These are phyloP conservation scores for Danaus chrysippus DNA, from an alignment of 2,888 invertebrate species.

Conservation along the genomic window DNA sequence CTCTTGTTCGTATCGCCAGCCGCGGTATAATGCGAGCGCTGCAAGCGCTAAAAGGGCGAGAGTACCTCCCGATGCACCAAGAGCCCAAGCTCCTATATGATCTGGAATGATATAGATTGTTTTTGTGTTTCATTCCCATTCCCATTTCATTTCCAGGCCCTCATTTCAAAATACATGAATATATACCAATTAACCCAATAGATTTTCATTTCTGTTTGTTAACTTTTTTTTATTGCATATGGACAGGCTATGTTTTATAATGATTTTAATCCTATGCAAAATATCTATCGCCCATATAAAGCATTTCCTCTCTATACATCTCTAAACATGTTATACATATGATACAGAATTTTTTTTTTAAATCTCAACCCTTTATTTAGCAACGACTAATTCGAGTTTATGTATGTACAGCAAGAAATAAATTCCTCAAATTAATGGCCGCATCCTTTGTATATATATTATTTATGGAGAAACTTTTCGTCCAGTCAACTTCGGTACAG, in stretches of 20 bases:
- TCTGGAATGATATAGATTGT: slow-evolving; percentile 63
- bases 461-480: not conserved
- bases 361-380: no score
- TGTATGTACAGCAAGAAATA: not conserved
- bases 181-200: no score
- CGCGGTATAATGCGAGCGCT: slow-evolving; percentile 89
- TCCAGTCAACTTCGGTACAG: not conserved
- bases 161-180: no score
- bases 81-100: slow-evolving; percentile 89
- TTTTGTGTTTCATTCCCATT: not conserved
- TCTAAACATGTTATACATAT: no score
- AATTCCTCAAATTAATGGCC: not conserved
- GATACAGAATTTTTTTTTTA: no score
- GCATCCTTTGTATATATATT: slow-evolving; percentile 5
- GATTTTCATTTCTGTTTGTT: no score
- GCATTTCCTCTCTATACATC: no score
- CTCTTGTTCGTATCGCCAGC: slow-evolving; percentile 96
- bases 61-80: slow-evolving; percentile 88
- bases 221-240: no score
- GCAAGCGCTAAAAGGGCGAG: slow-evolving; percentile 84
- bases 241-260: no score
- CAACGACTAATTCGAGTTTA: no score
- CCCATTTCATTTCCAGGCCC: not conserved
- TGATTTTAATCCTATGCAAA: no score
- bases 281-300: no score